These are phyloP conservation scores for Illadopsis cleaveri DNA, from an alignment of 2,113 vertebrate species.

Conservation along the genomic window DNA sequence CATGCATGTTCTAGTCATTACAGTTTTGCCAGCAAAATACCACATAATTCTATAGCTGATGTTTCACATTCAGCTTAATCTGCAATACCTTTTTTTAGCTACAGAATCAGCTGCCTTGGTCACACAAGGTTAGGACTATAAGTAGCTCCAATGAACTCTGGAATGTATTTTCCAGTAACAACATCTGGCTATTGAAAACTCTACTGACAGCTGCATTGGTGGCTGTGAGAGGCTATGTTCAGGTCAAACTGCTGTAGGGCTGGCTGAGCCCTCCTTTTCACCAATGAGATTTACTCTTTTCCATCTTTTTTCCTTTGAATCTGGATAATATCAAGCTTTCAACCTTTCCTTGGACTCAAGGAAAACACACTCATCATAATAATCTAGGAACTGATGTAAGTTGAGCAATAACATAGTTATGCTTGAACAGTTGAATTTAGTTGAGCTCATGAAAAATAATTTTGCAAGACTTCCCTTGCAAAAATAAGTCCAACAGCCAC, in stretches of 20 bases:
- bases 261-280: slow-evolving; percentile 45
- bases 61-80: slow-evolving; percentile 41
- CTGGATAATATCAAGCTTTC: slow-evolving; percentile 50
- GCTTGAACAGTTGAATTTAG: not conserved
- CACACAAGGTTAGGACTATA: slow-evolving; percentile 56
- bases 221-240: slow-evolving; percentile 50
- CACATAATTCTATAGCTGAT: slow-evolving; percentile 24
- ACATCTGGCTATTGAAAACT: slow-evolving; percentile 71
- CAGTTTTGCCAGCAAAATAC: not conserved
- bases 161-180: slow-evolving; percentile 64
- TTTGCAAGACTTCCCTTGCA: not conserved
- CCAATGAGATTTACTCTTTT: slow-evolving; percentile 44
- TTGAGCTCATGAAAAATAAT: not conserved
- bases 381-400: not conserved
- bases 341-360: not conserved
- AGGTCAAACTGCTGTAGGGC: slow-evolving; percentile 72
- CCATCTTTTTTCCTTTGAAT: slow-evolving; percentile 15
- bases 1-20: not conserved
- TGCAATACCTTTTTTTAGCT: slow-evolving; percentile 50
- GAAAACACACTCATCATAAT: slow-evolving; percentile 20
- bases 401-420: not conserved
- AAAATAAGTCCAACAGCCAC: not conserved
- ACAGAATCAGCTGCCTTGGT: slow-evolving; percentile 31
- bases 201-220: slow-evolving; percentile 60
- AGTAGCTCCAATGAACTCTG: slow-evolving; percentile 61